Percentiles rank a stretch among this genome's conserved stretches.
Evolutionary conservation across 2,797 vertebrate species (phyloP).

Genomic region (Pseudomugil tenellus): DNA sequence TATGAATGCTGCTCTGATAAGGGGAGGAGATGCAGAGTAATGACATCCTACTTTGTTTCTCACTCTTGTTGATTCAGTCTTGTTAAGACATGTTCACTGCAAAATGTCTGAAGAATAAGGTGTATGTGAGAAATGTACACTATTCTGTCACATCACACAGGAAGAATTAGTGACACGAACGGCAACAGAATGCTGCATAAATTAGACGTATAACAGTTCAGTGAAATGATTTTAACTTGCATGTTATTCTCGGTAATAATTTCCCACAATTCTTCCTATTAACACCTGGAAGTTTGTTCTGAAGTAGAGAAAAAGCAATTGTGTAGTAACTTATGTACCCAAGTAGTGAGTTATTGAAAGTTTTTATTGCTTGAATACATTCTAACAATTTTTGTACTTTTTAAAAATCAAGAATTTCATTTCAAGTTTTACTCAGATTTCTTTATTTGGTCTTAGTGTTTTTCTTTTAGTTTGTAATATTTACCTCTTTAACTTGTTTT

Average conservation of each 20-base stretch:
- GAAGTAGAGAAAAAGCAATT: not conserved
- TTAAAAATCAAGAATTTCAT: no score
- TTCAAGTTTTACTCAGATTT: not conserved
- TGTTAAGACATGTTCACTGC: constrained; percentile 7
- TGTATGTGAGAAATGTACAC: constrained; percentile 8
- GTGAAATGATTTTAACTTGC: constrained; percentile 1
- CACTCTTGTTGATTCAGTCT: constrained; percentile 33
- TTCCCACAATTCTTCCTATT: constrained; percentile 1
- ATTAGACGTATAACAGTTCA: not conserved
- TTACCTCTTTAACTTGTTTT: not conserved
- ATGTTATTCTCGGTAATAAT: not conserved
- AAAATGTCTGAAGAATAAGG: constrained; percentile 11
- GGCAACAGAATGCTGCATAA: not conserved
- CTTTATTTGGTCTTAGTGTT: no score
- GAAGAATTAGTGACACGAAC: constrained; percentile 4
- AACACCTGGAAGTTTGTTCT: not conserved
- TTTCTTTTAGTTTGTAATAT: not conserved
- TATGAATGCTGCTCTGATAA: constrained; percentile 44
- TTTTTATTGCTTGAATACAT: not conserved
- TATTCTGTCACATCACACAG: constrained; percentile 12
- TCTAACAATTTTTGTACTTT: not conserved
- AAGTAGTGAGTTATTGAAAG: not conserved
- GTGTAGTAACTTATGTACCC: not conserved
- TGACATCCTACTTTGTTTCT: constrained; percentile 27
- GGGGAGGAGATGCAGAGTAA: constrained; percentile 30